These are phyloP conservation scores for Buphagus erythrorhynchus DNA, from an alignment of 2,797 vertebrate genomes.

Conservation along the genomic window DNA sequence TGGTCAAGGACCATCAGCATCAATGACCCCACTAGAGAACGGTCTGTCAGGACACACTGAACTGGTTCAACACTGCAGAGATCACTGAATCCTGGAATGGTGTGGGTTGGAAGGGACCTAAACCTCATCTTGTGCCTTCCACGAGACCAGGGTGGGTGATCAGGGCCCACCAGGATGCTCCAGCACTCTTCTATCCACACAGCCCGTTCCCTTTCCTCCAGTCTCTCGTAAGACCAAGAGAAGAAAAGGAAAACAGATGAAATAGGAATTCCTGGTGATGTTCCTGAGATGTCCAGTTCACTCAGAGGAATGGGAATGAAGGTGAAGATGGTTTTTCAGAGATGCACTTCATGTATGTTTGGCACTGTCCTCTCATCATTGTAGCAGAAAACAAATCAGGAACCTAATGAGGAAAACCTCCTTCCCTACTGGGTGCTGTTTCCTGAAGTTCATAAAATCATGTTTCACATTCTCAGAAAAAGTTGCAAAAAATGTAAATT, in stretches of 20 bases:
- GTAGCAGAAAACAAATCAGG: background rate
- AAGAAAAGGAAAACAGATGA: background rate
- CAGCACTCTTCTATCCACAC: background rate
- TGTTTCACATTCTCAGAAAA: background rate
- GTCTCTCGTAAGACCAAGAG: background rate
- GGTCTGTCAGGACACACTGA: background rate
- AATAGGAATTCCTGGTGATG: background rate
- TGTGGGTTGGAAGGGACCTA: background rate
- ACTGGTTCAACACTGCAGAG: background rate
- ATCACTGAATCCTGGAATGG: background rate
- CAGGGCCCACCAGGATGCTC: background rate
- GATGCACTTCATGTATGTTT: rapidly evolving
- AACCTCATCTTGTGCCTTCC: background rate
- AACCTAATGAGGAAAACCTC: background rate
- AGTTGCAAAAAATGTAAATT: background rate
- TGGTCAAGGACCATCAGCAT: background rate
- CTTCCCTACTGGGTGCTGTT: background rate
- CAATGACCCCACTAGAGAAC: background rate
- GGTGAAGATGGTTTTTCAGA: background rate
- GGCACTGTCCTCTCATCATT: background rate
- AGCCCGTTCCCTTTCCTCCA: background rate
- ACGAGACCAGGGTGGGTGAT: background rate
- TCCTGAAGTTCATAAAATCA: background rate
- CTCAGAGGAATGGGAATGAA: background rate
- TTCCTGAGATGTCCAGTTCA: background rate